phyloP scores from a whole-genome alignment of 2,113 vertebrate genomes.

The Myiagra hebetior region DNA sequence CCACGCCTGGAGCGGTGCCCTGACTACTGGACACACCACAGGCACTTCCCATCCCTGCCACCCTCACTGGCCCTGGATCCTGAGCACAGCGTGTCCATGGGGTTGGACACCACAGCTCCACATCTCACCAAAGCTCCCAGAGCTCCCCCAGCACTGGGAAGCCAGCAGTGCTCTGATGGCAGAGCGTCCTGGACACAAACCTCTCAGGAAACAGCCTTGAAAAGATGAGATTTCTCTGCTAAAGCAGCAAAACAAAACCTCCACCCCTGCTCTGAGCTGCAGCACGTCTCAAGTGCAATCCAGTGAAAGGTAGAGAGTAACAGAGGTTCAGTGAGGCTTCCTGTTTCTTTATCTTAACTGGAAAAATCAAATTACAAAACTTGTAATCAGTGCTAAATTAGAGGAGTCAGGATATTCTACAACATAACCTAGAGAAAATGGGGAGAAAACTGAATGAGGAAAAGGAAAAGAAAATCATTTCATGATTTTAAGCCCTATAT shows the following conservation, averaged over 20 bases:
- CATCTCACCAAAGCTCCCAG: rapidly evolving
- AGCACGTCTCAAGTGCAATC: neutral
- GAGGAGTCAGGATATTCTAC: neutral
- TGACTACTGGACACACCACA: neutral
- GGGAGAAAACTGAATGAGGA: neutral
- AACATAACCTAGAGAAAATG: neutral
- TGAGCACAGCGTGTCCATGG: rapidly evolving
- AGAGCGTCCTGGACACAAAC: neutral
- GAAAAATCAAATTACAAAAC: neutral
- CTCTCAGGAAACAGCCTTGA: neutral
- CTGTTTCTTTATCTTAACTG: neutral
- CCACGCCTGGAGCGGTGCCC: rapidly evolving
- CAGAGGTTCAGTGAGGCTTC: neutral
- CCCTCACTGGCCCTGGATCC: neutral
- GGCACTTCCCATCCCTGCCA: neutral
- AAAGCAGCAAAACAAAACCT: neutral
- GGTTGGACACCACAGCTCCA: rapidly evolving
- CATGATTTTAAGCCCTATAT: neutral
- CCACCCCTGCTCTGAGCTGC: neutral
- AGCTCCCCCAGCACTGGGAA: neutral
- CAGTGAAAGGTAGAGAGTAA: neutral
- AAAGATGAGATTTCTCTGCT: neutral
- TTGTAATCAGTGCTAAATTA: conserved; percentile 34
- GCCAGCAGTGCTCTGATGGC: rapidly evolving
- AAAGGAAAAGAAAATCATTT: neutral